A percentile compares a stretch with the other conserved stretches of the same genome.
Conservation (phyloP, 2,113 vertebrate species). For the Prionailurus bengalensis region DNA sequence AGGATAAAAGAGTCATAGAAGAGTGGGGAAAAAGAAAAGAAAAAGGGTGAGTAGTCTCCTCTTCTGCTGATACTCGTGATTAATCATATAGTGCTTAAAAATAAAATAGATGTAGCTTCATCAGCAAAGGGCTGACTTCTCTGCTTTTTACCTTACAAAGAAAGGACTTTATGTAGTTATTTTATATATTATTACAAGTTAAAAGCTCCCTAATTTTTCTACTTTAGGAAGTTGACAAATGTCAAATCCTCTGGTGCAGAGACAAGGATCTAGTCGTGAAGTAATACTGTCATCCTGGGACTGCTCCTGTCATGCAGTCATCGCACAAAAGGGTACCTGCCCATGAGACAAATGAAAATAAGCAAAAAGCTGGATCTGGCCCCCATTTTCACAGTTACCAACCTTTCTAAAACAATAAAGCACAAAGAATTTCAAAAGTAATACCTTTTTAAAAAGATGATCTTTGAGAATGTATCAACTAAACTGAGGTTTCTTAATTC, state of each 20-base stretch:
- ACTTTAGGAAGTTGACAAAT: neutral
- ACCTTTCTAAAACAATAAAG: neutral
- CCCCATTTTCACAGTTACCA: neutral
- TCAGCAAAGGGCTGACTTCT: neutral
- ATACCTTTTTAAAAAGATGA: neutral
- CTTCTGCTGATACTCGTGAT: neutral
- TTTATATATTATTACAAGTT: neutral
- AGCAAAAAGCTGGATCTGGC: neutral
- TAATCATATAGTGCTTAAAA: constrained; percentile 1
- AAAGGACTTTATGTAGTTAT: neutral
- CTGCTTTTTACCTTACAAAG: neutral
- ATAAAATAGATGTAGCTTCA: neutral
- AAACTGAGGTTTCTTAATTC: neutral
- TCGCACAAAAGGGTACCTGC: neutral
- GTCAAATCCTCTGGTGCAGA: neutral
- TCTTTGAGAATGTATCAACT: neutral
- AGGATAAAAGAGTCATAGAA: neutral
- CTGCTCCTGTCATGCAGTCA: neutral
- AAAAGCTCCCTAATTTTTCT: neutral
- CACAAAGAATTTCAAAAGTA: constrained; percentile 21
- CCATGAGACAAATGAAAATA: neutral
- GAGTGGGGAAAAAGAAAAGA: neutral
- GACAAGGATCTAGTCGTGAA: neutral
- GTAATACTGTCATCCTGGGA: neutral
- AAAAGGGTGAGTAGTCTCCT: neutral